Evolutionary conservation across 2,888 invertebrate genomes (phyloP).

Genomic region (Ferdinandea cuprea): DNA sequence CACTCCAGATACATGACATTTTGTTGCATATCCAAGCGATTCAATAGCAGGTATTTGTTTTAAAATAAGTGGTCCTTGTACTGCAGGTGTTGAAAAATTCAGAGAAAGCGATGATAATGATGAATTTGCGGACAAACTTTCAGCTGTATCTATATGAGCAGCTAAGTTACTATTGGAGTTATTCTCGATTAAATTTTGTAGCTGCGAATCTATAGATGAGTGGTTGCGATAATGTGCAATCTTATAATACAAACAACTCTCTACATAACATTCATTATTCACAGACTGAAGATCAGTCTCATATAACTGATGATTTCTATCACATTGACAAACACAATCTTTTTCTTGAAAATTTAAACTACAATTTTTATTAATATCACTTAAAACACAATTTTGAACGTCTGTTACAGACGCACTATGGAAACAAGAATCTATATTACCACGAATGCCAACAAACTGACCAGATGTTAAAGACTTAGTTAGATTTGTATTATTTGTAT

Average conservation of each 20-base stretch:
- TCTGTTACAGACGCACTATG: slow-evolving; percentile 48
- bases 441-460: slow-evolving; percentile 29
- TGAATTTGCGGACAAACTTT: slow-evolving; percentile 73
- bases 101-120: slow-evolving; percentile 76
- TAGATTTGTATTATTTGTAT: slow-evolving; percentile 66
- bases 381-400: slow-evolving; percentile 56
- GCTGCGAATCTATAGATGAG: slow-evolving; percentile 15
- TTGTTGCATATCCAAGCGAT: slow-evolving; percentile 78
- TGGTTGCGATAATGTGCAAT: slow-evolving; percentile 21
- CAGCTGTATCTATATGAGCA: slow-evolving; percentile 68
- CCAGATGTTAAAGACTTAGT: slow-evolving; percentile 38
- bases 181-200: slow-evolving; percentile 21
- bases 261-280: slow-evolving; percentile 30
- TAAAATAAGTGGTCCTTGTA: slow-evolving; percentile 74
- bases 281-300: slow-evolving; percentile 1
- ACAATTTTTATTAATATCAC: slow-evolving; percentile 48
- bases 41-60: slow-evolving; percentile 79
- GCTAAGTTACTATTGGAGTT: slow-evolving; percentile 31
- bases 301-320: not conserved
- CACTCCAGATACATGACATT: slow-evolving; percentile 76
- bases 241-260: slow-evolving; percentile 36
- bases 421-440: slow-evolving; percentile 29
- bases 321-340: slow-evolving; percentile 34
- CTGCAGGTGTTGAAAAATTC: slow-evolving; percentile 59
- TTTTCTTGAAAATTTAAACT: slow-evolving; percentile 61